These are phyloP conservation scores for Chrysina gloriosa DNA, from an alignment of 2,888 invertebrate species.

Conservation along the genomic window DNA sequence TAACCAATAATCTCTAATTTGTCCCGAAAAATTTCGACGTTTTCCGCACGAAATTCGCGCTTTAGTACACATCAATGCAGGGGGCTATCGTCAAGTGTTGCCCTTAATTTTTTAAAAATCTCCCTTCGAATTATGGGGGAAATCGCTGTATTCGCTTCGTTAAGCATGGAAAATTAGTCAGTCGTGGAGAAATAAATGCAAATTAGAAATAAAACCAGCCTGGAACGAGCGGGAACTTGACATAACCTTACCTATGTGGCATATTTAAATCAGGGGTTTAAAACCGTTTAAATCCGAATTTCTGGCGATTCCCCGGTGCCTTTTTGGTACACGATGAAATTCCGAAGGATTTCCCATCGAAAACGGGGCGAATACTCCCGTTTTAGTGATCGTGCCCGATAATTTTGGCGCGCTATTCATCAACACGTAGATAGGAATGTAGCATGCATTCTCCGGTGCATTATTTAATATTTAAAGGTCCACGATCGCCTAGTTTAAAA, in stretches of 20 bases:
- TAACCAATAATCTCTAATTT: conserved; percentile 10
- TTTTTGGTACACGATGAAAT: neutral
- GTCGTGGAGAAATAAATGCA: neutral
- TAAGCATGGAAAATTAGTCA: too few relatives aligned
- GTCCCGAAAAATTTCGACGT: neutral
- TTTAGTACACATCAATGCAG: conserved; percentile 10
- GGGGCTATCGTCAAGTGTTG: conserved; percentile 10
- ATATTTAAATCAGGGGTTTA: neutral
- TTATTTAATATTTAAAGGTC: conserved; percentile 16
- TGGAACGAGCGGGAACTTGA: conserved; percentile 14
- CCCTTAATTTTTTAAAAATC: neutral
- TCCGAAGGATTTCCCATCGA: neutral
- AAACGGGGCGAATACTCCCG: neutral
- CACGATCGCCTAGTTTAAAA: neutral
- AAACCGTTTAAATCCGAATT: neutral
- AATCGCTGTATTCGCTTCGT: neutral
- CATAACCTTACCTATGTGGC: conserved; percentile 26
- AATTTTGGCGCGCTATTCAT: conserved; percentile 34
- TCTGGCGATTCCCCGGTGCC: neutral
- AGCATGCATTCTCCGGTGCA: neutral
- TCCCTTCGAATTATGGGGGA: neutral
- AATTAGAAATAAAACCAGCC: neutral
- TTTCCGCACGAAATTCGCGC: neutral
- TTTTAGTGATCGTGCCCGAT: neutral
- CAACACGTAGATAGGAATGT: neutral